Percentiles rank a stretch among this genome's conserved stretches.
These are phyloP conservation scores for Acyrthosiphon pisum DNA, from an alignment of 1,140 invertebrate species.

Conservation along the genomic window DNA sequence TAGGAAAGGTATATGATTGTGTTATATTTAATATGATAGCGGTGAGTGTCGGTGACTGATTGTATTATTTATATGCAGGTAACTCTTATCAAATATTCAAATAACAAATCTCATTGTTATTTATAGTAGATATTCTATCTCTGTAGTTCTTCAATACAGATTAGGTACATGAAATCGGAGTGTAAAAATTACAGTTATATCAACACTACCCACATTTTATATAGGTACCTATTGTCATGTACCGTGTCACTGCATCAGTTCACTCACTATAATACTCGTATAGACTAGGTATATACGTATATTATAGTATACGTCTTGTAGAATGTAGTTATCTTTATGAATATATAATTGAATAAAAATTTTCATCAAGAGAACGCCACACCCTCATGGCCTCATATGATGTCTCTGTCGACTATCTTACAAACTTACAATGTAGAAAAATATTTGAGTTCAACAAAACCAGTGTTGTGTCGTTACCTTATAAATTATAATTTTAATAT, in stretches of 20 bases:
- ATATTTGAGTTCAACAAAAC: too few species aligned
- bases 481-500: too few species aligned
- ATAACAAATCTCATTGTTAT: not conserved
- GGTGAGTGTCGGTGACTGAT: not conserved
- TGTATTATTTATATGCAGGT: not conserved
- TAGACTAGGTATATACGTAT: not conserved
- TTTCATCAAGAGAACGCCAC: too few species aligned
- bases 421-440: not conserved
- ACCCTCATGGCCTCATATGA: too few species aligned
- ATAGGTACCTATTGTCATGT: too few species aligned
- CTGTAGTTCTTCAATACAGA: not conserved
- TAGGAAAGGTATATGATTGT: not conserved
- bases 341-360: not conserved
- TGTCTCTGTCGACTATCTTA: not conserved
- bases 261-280: not conserved
- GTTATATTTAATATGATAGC: not conserved
- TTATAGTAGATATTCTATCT: too few species aligned
- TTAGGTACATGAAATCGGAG: not conserved
- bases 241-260: not conserved
- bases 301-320: not conserved
- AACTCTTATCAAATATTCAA: not conserved
- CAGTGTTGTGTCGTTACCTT: too few species aligned
- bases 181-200: not conserved
- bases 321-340: not conserved
- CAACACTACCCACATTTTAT: not conserved